Evolutionary conservation across 2,797 vertebrate species (phyloP), one percentile per base, ranked within the genome.

Genomic region (Pangasius mekongensis): DNA sequence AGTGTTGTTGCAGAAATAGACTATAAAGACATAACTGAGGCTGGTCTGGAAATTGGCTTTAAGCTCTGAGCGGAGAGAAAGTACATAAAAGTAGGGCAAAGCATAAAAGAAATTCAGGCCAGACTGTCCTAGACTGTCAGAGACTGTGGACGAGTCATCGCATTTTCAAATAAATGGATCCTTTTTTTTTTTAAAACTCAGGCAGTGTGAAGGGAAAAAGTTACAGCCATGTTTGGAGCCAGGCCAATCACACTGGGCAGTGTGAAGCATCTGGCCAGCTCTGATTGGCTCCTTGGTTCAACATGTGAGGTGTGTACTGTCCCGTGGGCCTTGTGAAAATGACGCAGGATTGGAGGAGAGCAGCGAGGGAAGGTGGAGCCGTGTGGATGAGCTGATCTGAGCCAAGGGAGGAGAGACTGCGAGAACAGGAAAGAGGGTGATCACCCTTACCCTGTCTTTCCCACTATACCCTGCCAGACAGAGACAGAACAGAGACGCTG

Each of bases 331-430:
- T 84, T 86, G 76, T 66, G 80, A 90, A 84, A 89, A 88, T 88
- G 89, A 90, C 83, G 84, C 88, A 89, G 67, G 90, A 85, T 71
- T 90, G 91, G 89, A 91, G 91, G 92, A 93, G 91, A 88, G 93
- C 91, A 91, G 90, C 87, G 54, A 71, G 86, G 92, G 60, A 71
- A 91, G 93, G 94, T 85, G 93, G 93, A 83, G 92, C 90, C 30
- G 54, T 54, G 30, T 16, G 86, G 87, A 92, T 94, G 93, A 94
- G 94, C 95, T 71, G 60, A 92, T 89, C 92, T 92, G 85, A 74
- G 92, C 33, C 36, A 18, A 69, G 88, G 93, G 93, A 94, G 91
- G 87, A 88, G 54, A 87, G 85, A 64, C 33, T 20, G 62, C 18
- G 62, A 80, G 54, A 73, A 76, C 30, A 86, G 88, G 67, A 60